A percentile compares a stretch with the other conserved stretches of the same genome.
These are phyloP conservation scores for Austrolebias charrua DNA, from an alignment of 2,797 vertebrate species.

Conservation along the genomic window DNA sequence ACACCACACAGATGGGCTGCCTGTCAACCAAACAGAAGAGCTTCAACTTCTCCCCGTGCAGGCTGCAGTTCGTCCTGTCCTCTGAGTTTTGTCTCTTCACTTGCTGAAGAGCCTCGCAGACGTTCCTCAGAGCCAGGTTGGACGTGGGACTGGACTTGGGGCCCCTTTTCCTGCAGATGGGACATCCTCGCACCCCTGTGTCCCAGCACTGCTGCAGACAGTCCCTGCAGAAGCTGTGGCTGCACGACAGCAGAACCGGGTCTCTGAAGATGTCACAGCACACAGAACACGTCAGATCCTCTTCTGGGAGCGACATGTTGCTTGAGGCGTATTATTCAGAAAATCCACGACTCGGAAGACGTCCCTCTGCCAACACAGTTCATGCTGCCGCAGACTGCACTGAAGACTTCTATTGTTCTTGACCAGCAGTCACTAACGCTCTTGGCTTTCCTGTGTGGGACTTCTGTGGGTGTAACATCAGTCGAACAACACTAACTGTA, in stretches of 20 bases:
- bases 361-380: constrained; percentile 3
- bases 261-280: constrained; percentile 79
- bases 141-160: constrained; percentile 61
- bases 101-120: constrained; percentile 71
- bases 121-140: constrained; percentile 80
- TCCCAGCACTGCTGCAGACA: constrained; percentile 76
- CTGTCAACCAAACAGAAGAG: constrained; percentile 79
- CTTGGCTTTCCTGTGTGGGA: constrained; percentile 50
- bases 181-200: constrained; percentile 62
- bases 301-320: constrained; percentile 74
- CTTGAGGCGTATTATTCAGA: not conserved
- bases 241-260: constrained; percentile 78
- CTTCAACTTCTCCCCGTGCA: constrained; percentile 75
- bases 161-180: constrained; percentile 73
- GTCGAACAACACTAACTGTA: constrained; percentile 37
- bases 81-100: constrained; percentile 42
- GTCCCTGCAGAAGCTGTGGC: constrained; percentile 80
- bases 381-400: constrained; percentile 1
- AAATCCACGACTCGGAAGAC: constrained; percentile 37
- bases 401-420: constrained; percentile 49
- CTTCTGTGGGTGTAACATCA: constrained; percentile 60
- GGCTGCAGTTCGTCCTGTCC: constrained; percentile 55
- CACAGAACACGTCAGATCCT: constrained; percentile 78
- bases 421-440: constrained; percentile 34
- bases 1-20: constrained; percentile 78